A percentile compares a stretch with the other conserved stretches of the same genome.
phyloP scores from a whole-genome alignment of 2,888 invertebrate species.

The Nomada fabriciana region DNA sequence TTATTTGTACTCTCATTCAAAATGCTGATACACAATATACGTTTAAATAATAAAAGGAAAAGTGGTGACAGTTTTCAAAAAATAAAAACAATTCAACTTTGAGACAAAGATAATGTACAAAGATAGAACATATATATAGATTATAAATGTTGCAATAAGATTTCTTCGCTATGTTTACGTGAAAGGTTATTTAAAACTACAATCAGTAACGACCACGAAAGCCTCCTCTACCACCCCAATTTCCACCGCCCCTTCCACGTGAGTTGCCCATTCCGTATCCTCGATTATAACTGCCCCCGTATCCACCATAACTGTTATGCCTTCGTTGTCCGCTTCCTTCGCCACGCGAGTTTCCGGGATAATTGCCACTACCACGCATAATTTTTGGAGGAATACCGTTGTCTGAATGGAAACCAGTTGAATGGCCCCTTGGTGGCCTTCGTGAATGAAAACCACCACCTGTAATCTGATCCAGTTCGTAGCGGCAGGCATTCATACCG shows the following conservation, averaged over 20 bases:
- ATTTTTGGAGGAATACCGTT: constrained; percentile 83
- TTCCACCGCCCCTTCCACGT: constrained; percentile 58
- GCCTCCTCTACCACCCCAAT: constrained; percentile 75
- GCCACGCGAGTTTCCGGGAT: constrained; percentile 61
- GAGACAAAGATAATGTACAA: neutral
- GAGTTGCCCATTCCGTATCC: constrained; percentile 65
- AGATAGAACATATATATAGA: neutral
- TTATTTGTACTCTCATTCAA: constrained; percentile 39
- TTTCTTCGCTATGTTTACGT: constrained; percentile 13
- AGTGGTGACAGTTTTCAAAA: neutral
- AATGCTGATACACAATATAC: constrained; percentile 13
- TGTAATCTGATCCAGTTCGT: constrained; percentile 87
- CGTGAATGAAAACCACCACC: constrained; percentile 85
- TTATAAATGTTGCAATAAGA: neutral
- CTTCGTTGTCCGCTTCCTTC: constrained; percentile 47
- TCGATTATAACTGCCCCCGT: constrained; percentile 66
- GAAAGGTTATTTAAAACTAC: constrained; percentile 22
- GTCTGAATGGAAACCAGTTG: constrained; percentile 75
- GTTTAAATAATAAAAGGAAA: neutral
- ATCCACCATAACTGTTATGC: constrained; percentile 67
- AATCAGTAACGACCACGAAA: constrained; percentile 52
- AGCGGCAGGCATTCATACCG: constrained; percentile 91
- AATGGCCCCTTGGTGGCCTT: constrained; percentile 85
- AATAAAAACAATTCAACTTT: neutral
- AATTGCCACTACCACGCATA: constrained; percentile 77